Base-by-base conservation (phyloP, 2,888 invertebrate genomes). In the Crepidodera aurea region DNA sequence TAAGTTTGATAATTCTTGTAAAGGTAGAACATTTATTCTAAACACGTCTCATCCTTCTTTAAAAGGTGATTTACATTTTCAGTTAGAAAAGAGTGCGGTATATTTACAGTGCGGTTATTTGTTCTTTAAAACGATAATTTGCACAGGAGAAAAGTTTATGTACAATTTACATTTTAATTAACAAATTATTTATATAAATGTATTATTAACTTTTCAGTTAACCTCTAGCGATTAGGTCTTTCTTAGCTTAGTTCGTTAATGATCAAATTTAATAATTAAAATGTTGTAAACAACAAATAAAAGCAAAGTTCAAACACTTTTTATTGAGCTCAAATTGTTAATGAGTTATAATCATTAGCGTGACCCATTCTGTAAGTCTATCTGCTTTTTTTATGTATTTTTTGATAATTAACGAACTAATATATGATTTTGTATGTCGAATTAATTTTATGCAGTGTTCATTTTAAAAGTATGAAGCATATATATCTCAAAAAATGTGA, bases 171-270 rank as follows among this genome's bases (percentile, higher is more conserved):
- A 34, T 22, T 19, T 13, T 18, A 48, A 15, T 32, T 15, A 48
- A 16, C 12, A 27, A 10, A 27, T 7, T 42, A 42, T 42, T 25
- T 29, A 16, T 16, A 29, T 32, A 48, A 46, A 46, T 25, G 1
- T 18, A n/a, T 22, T 19, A 44, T 12, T 15, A 13, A 4, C 22
- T 3, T 5, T 27, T 15, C 7, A 27, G 37, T 34, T 53, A 40
- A 42, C 44, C 32, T 54, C 22, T 27, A 42, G 12, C 32, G 46
- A 55, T 55, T 55, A 46, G 10, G 55, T 55, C 46, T 55, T 46
- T 55, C 44, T 32, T 6, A 22, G 19, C 4, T 22, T n/a, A 16
- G 29, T 48, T 48, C 15, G 27, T 48, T 48, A 48, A 27, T 48
- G 10, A 40, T 34, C 13, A 4, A 4, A 6, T 13, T 32, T 32